A percentile compares a stretch with the other conserved stretches of the same genome.
phyloP scores from a whole-genome alignment of 2,113 vertebrate genomes.

The Orcinus orca region DNA sequence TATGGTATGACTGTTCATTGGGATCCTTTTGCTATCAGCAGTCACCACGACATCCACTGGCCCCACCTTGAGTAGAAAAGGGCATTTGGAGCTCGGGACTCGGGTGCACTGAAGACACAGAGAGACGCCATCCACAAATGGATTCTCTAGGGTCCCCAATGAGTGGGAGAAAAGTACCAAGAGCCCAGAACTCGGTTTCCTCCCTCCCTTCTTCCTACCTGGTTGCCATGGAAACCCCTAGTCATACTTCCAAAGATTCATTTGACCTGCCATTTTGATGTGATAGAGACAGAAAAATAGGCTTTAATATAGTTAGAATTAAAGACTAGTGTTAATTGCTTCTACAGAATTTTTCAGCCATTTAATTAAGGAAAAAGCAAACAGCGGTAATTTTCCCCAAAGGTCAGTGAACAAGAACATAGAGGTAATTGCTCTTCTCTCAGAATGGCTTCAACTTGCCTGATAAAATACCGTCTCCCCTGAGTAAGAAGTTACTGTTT shows the following conservation, averaged over 20 bases:
- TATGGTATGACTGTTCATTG: not conserved
- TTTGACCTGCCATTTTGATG: conserved; percentile 13
- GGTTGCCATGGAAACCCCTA: conserved; percentile 36
- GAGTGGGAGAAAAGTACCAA: not conserved
- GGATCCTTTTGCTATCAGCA: not conserved
- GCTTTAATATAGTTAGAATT: conserved; percentile 53
- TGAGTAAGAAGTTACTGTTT: conserved; percentile 25
- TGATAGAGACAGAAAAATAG: conserved; percentile 47
- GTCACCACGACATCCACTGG: not conserved
- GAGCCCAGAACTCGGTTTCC: conserved; percentile 6
- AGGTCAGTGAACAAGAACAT: conserved; percentile 59
- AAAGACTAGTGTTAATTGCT: conserved; percentile 57
- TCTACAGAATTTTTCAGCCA: conserved; percentile 36
- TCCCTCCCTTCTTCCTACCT: not conserved
- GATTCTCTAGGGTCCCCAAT: not conserved
- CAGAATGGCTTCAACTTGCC: conserved; percentile 28
- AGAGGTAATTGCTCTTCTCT: conserved; percentile 37
- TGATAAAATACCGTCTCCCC: conserved; percentile 59
- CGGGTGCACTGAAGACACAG: not conserved
- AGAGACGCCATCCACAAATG: not conserved
- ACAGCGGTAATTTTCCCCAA: conserved; percentile 55
- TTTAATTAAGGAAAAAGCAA: conserved; percentile 67
- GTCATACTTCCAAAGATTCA: conserved; percentile 51
- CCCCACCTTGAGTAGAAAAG: not conserved
- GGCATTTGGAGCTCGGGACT: not conserved